These are phyloP conservation scores for Saccopteryx leptura DNA, from an alignment of 2,113 vertebrate genomes.

Conservation along the genomic window DNA sequence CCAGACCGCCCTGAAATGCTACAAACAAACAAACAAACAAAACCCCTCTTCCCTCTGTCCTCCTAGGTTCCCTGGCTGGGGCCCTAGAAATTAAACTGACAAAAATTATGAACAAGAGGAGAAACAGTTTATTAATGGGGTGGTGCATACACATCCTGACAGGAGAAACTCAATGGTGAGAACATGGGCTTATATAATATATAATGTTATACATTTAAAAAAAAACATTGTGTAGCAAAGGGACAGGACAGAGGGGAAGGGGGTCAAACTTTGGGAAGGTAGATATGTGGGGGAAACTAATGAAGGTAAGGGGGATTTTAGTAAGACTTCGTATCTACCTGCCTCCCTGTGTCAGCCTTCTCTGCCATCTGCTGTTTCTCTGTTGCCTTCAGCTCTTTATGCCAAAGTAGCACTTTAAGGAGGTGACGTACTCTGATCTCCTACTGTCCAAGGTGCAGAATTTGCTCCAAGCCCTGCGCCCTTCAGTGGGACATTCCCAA, in stretches of 20 bases:
- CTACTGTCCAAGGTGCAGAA: not conserved
- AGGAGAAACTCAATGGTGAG: not conserved
- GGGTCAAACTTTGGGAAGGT: not conserved
- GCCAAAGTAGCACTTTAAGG: not conserved
- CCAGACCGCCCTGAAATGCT: no score
- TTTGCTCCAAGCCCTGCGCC: not conserved
- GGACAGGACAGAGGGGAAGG: not conserved
- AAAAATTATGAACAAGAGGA: not conserved
- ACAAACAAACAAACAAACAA: not conserved
- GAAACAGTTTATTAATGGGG: not conserved
- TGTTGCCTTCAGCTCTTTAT: not conserved
- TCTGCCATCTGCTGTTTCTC: not conserved
- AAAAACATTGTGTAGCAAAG: not conserved
- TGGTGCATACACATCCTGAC: fast-evolving
- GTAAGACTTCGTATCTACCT: no score
- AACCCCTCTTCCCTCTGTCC: not conserved
- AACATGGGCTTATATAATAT: not conserved
- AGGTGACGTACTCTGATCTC: not conserved
- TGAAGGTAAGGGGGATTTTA: fast-evolving
- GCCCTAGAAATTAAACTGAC: not conserved
- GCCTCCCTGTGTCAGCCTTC: fast-evolving
- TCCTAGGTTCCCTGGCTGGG: not conserved
- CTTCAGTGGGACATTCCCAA: not conserved
- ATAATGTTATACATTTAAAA: not conserved
- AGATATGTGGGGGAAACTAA: no score